These are phyloP conservation scores for Dinoponera quadriceps DNA, from an alignment of 1,140 invertebrate species.

Conservation along the genomic window DNA sequence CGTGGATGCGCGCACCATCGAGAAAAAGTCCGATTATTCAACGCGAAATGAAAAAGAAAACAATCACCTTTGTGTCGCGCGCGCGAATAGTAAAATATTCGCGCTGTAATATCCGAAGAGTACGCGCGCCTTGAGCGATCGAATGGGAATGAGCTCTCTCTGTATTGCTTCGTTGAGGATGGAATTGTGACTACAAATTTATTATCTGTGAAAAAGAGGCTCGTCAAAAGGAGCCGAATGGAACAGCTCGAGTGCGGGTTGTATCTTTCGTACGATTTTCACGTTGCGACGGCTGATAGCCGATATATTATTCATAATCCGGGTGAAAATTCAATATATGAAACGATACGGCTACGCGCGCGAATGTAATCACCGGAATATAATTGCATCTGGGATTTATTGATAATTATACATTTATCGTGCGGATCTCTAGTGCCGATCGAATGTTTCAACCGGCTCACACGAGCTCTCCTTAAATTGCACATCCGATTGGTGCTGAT, in stretches of 20 bases:
- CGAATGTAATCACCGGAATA: background rate
- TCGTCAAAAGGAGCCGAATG: no score
- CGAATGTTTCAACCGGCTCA: background rate
- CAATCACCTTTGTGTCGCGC: background rate
- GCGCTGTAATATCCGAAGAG: background rate
- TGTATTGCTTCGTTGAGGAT: no score
- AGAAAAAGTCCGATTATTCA: slow-evolving; percentile 34
- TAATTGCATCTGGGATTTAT: background rate
- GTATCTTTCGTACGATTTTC: no score
- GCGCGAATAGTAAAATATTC: background rate
- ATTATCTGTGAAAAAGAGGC: background rate
- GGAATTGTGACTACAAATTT: no score
- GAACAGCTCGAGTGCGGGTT: no score
- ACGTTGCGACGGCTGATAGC: background rate
- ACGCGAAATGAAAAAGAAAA: background rate
- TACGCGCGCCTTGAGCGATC: background rate
- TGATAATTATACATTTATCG: slow-evolving; percentile 7
- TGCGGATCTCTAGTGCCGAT: background rate
- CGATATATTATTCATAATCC: background rate
- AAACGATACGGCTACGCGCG: background rate
- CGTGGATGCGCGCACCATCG: background rate
- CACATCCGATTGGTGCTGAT: background rate
- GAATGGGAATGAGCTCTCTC: no score
- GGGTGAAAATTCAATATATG: background rate
- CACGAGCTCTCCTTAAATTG: background rate